Evolutionary conservation across 1,140 invertebrate species (phyloP).

Genomic region (Hirudo medicinalis): DNA sequence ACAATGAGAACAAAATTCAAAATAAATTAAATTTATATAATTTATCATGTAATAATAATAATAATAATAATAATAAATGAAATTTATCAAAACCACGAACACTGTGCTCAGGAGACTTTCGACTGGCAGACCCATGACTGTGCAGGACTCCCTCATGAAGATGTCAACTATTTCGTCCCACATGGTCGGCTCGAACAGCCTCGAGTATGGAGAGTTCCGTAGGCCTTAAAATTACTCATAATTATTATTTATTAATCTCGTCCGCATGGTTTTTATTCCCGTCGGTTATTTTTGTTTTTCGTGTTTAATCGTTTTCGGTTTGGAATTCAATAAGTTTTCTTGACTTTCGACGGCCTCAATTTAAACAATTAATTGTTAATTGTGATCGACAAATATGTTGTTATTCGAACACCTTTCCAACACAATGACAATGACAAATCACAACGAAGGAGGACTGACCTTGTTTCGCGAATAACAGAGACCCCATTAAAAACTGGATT

Average conservation of each 20-base stretch:
- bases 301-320: neutral
- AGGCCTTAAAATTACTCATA: slow-evolving; percentile 36
- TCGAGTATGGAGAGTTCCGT: slow-evolving; percentile 63
- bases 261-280: no score
- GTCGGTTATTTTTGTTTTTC: neutral
- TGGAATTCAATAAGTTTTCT: neutral
- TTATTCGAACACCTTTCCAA: no score
- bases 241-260: no score
- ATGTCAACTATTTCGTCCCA: slow-evolving; percentile 77
- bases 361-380: no score
- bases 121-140: slow-evolving; percentile 72
- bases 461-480: slow-evolving; percentile 63
- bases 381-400: no score
- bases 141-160: slow-evolving; percentile 82
- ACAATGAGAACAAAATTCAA: no score
- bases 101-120: slow-evolving; percentile 60
- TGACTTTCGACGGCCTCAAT: no score
- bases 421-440: no score
- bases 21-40: no score
- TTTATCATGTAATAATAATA: no score
- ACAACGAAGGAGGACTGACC: slow-evolving; percentile 37
- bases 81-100: slow-evolving; percentile 42
- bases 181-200: slow-evolving; percentile 60
- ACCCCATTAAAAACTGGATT: slow-evolving; percentile 76
- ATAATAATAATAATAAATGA: no score